Conservation (phyloP, 2,888 invertebrate species). For the Ethmia dodecea region DNA sequence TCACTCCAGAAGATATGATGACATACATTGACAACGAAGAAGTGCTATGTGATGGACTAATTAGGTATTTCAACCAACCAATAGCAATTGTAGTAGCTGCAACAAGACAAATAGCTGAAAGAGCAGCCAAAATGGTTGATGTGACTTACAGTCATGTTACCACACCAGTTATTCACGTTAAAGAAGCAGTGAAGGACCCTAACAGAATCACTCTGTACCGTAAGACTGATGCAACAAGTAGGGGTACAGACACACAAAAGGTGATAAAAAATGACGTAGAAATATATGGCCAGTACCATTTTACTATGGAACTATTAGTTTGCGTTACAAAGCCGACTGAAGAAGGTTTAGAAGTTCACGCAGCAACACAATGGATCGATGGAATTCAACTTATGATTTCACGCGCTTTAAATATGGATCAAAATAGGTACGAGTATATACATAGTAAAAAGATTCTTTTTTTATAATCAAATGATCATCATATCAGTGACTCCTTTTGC, state of each 20-base stretch:
- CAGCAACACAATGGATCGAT: slow-evolving; percentile 79
- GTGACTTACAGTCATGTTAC: slow-evolving; percentile 64
- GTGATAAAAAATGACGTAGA: slow-evolving; percentile 65
- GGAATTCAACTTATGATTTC: slow-evolving; percentile 72
- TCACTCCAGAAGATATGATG: slow-evolving; percentile 34
- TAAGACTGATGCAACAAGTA: slow-evolving; percentile 29
- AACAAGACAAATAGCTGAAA: slow-evolving; percentile 65
- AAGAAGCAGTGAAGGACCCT: slow-evolving; percentile 30
- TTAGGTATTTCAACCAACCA: slow-evolving; percentile 45
- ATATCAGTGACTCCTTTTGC: no score
- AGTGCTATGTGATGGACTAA: slow-evolving; percentile 53
- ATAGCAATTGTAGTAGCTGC: slow-evolving; percentile 75
- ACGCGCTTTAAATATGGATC: slow-evolving; percentile 67
- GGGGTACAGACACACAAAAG: slow-evolving; percentile 49
- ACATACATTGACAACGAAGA: slow-evolving; percentile 38
- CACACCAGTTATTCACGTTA: slow-evolving; percentile 41
- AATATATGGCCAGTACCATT: slow-evolving; percentile 82
- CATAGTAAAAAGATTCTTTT: no score
- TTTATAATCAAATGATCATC: no score
- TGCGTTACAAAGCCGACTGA: slow-evolving; percentile 81
- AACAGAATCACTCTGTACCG: slow-evolving; percentile 22
- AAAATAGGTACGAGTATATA: slow-evolving; percentile 80
- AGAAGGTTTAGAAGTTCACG: slow-evolving; percentile 80
- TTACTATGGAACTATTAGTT: slow-evolving; percentile 82
- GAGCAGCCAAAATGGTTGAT: slow-evolving; percentile 74